Conservation (phyloP, 2,797 vertebrate species). For the Xenops minutus region DNA sequence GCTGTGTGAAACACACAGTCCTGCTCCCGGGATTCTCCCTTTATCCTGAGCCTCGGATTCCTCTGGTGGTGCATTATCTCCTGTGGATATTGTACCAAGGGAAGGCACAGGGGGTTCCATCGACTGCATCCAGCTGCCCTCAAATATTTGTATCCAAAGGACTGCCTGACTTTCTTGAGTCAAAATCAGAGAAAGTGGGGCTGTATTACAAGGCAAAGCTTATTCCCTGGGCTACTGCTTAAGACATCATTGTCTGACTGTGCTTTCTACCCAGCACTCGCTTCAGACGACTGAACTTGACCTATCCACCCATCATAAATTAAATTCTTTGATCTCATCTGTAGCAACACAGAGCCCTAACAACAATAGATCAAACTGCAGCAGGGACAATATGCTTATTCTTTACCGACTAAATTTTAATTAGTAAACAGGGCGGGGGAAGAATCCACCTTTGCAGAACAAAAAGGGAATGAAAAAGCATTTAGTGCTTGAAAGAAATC, state of each 20-base stretch:
- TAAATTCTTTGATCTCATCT: slow-evolving; percentile 73
- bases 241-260: slow-evolving; percentile 3
- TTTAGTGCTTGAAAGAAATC: slow-evolving; percentile 31
- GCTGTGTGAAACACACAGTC: background rate
- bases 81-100: background rate
- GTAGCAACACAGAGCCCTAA: slow-evolving; percentile 49
- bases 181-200: background rate
- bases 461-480: slow-evolving; percentile 19
- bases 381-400: slow-evolving; percentile 56
- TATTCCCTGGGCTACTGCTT: background rate
- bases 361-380: slow-evolving; percentile 52
- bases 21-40: background rate
- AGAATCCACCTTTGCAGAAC: slow-evolving; percentile 29
- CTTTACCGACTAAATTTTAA: slow-evolving; percentile 59
- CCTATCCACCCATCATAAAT: slow-evolving; percentile 67
- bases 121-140: background rate
- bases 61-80: background rate
- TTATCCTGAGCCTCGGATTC: background rate
- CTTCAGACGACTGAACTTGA: slow-evolving; percentile 60
- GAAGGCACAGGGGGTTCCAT: background rate
- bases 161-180: background rate
- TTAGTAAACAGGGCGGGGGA: slow-evolving; percentile 46
- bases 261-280: background rate
- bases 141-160: background rate
- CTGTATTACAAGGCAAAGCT: background rate